Evolutionary conservation across 2,888 invertebrate species (phyloP).

Genomic region (Agriopis leucophaearia): DNA sequence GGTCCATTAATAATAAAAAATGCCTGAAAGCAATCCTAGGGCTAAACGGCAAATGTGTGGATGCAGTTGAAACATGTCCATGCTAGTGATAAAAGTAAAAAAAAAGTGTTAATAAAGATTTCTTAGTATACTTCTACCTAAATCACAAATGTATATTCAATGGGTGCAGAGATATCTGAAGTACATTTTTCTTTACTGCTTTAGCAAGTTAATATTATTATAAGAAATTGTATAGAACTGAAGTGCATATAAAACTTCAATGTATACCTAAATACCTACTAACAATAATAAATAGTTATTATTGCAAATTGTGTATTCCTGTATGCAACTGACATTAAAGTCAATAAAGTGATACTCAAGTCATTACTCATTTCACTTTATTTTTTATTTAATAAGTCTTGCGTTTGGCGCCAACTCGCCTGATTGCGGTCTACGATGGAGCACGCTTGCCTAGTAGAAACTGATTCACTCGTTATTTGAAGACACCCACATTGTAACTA

Average conservation of each 20-base stretch:
- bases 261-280: constrained; percentile 29
- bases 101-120: neutral
- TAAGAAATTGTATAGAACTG: constrained; percentile 11
- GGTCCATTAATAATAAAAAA: too few species aligned
- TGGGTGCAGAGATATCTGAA: neutral
- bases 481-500: too few species aligned
- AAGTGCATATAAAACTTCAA: constrained; percentile 30
- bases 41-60: too few species aligned
- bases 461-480: too few species aligned
- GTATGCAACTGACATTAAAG: constrained; percentile 58
- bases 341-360: constrained; percentile 66
- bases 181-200: constrained; percentile 1
- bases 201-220: constrained; percentile 2
- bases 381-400: too few species aligned
- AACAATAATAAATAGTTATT: constrained; percentile 19
- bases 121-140: neutral
- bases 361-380: neutral
- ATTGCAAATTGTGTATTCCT: constrained; percentile 64
- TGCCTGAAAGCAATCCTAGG: too few species aligned
- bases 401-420: too few species aligned
- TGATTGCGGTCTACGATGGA: too few species aligned
- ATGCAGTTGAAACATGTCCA: neutral
- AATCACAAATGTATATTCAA: neutral
- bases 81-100: neutral
- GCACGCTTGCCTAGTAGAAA: too few species aligned